Base-by-base conservation (phyloP, 2,113 vertebrate genomes). In the Saguinus imperator region DNA sequence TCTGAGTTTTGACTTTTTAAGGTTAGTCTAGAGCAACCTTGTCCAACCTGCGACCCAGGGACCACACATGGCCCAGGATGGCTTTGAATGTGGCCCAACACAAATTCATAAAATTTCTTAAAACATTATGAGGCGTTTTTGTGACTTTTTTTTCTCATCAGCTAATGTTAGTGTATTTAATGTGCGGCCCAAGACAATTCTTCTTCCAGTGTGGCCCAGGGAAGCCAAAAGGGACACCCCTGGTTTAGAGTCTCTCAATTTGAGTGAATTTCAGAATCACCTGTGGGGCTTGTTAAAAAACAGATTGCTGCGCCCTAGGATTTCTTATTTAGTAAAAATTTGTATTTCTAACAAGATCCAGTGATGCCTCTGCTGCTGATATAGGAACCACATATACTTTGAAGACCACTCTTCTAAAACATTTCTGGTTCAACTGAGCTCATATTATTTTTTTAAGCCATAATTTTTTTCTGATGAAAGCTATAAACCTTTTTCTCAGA, bases 391-490 rank as follows among this genome's bases (percentile, higher is more conserved):
- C 64, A 80, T 21, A 45, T 21, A 20, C 3, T 52, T 55, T 77
- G 25, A 76, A 77, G 61, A 35, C 50, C 25, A 18, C 35, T 20
- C 3, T 92, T 86, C 43, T 80, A 81, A 76, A 90, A 81, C 18
- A 66, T 80, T 61, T 83, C 37, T 85, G 68, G 23, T 37, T 93
- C 37, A 52, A 6, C 5, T 72, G 48, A 73, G 21, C 43, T 81
- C 92, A 77, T 86, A 32, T 3, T 5, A 29, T 76, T 43, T 45
- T 82, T 89, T 87, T 29, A 86, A 92, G 92, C 66, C 37, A 40
- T 50, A 66, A 85, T 48, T 43, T 43, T 73, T 68, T 68, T 93
- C 64, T 83, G 43, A 72, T 92, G 91, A 94, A 96, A 95, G 87
- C 5, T 25, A 45, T 52, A 77, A 32, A 76, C 17, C 6, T 8